Evolutionary conservation across 1,140 invertebrate species (phyloP).

Genomic region (Choristoneura fumiferana): DNA sequence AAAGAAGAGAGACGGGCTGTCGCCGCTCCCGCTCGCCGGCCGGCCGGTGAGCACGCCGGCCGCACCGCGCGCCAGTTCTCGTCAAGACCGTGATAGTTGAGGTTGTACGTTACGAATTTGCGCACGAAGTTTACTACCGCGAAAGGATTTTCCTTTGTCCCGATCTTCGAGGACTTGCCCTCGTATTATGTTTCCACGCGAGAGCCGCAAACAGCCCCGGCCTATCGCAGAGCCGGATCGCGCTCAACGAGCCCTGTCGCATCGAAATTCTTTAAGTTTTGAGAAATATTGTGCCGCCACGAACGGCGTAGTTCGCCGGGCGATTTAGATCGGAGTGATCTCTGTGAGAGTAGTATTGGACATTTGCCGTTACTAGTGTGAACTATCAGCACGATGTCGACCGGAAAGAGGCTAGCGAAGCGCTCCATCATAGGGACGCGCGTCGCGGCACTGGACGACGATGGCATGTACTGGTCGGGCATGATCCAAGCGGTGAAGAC

Average conservation of each 20-base stretch:
- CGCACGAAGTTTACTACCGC: slow-evolving; percentile 67
- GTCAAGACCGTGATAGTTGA: slow-evolving; percentile 61
- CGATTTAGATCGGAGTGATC: slow-evolving; percentile 67
- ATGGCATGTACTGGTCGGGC: slow-evolving; percentile 95
- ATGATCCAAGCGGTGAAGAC: slow-evolving; percentile 91
- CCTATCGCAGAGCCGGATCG: slow-evolving; percentile 66
- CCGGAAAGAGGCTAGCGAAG: slow-evolving; percentile 95
- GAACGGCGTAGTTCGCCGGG: slow-evolving; percentile 68
- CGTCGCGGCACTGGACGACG: slow-evolving; percentile 92
- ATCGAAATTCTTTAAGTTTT: slow-evolving; percentile 52
- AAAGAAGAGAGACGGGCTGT: slow-evolving; percentile 73
- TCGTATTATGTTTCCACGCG: slow-evolving; percentile 76
- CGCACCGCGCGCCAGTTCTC: slow-evolving; percentile 63
- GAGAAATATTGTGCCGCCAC: slow-evolving; percentile 72
- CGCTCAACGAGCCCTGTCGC: slow-evolving; percentile 51
- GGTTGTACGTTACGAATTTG: slow-evolving; percentile 63
- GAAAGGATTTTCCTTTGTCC: slow-evolving; percentile 74
- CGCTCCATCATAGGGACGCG: slow-evolving; percentile 96
- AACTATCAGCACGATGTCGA: slow-evolving; percentile 85
- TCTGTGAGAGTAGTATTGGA: slow-evolving; percentile 41
- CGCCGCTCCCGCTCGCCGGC: slow-evolving; percentile 73
- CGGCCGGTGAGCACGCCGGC: slow-evolving; percentile 61
- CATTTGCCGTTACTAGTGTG: slow-evolving; percentile 34
- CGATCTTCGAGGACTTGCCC: slow-evolving; percentile 71
- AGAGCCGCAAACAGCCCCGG: slow-evolving; percentile 66